Evolutionary conservation across 1,140 invertebrate genomes (phyloP), one percentile per base, ranked within the genome.

Genomic region (Drosophila truncata): DNA sequence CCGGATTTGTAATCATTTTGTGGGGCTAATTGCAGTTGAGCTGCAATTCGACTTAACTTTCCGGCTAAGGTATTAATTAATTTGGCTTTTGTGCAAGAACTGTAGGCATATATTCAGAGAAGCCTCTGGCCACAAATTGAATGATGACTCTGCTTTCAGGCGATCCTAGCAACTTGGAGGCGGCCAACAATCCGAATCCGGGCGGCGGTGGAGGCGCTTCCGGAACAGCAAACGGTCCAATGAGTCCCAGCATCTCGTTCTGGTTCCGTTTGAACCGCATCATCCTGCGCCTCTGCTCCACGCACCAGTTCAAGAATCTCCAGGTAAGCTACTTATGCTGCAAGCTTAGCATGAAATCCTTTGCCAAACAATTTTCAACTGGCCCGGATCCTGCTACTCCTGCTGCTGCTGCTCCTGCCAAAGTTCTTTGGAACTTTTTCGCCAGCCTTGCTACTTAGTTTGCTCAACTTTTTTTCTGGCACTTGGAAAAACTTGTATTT

Each of bases 301-400:
- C 95, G 35, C 95, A 96, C 91, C 95, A 95, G 75, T 96, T 96
- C 93, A 95, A 95, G 88, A 96, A 96, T 91, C 93, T 95, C 59
- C 95, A 95, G 94, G 95, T 95, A 92, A 91, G 88, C 82, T 71
- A 50, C 84, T 90, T 88, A 88, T 20, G 52, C 44, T 74, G 20
- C 39, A 37, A 46, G 67, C 61, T 80, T 54, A 79, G 42, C 75
- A 60, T 47, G 41, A 78, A 72, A 72, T 66, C 75, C 58, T 65
- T 74, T 47, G 59, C 33, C 71, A 64, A 77, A 77, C 72, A 77
- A 57, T 58, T 55, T 67, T 29, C 37, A 57, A 76, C 37, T 67
- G 25, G 60, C 46, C 31, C 58, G 11, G 25, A 9, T 31, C 33
- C 3, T 55, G 39, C 16, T 18, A 11, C 3, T n/a, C n/a, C n/a